Evolutionary conservation across 2,797 vertebrate genomes (phyloP).

Genomic region (Sebastes itinus): DNA sequence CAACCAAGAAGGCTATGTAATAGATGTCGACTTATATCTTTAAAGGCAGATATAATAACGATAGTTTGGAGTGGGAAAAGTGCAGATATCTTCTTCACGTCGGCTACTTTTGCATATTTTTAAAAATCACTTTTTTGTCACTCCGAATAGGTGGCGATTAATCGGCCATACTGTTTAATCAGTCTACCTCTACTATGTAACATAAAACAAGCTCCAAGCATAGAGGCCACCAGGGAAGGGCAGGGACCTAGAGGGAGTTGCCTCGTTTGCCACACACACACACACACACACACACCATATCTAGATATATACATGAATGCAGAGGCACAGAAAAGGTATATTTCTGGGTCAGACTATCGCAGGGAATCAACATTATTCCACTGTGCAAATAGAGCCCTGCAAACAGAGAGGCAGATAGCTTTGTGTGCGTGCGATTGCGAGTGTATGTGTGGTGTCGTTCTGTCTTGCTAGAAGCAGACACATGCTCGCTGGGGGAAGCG

Average conservation of each 20-base stretch:
- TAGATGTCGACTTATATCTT: too few species aligned
- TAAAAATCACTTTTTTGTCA: too few species aligned
- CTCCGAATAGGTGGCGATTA: too few species aligned
- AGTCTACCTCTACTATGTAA: not conserved
- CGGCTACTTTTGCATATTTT: too few species aligned
- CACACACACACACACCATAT: not conserved
- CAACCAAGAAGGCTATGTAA: not conserved
- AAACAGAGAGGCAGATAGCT: conserved; percentile 40
- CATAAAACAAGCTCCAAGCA: not conserved
- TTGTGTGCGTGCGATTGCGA: conserved; percentile 10
- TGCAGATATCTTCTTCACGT: too few species aligned
- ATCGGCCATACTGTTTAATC: too few species aligned
- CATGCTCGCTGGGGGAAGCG: conserved; percentile 49
- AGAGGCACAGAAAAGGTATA: conserved; percentile 32
- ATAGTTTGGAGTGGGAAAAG: too few species aligned
- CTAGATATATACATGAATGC: conserved; percentile 4
- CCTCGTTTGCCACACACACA: not conserved
- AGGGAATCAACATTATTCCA: conserved; percentile 58
- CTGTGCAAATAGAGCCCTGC: conserved; percentile 49
- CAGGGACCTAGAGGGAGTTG: not conserved
- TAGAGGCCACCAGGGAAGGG: not conserved
- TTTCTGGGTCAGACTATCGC: conserved; percentile 30
- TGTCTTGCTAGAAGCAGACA: conserved; percentile 61
- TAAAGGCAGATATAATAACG: too few species aligned
- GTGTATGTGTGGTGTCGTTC: conserved; percentile 40